phyloP scores from a whole-genome alignment of 2,113 vertebrate genomes.

The Sakesphorus luctuosus region DNA sequence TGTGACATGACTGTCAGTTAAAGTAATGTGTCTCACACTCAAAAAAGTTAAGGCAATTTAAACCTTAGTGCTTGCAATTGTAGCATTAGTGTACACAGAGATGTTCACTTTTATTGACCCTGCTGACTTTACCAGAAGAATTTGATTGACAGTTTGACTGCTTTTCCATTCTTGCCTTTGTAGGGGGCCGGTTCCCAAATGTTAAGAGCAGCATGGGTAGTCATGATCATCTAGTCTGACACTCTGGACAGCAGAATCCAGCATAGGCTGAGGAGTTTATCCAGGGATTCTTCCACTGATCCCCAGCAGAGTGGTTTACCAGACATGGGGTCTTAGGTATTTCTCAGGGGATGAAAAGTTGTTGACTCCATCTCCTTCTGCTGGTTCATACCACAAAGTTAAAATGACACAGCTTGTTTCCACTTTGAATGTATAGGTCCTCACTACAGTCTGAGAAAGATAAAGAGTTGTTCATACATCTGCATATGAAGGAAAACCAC shows the following conservation, averaged over 20 bases:
- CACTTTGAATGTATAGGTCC: not conserved
- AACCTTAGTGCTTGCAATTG: not conserved
- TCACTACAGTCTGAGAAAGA: not conserved
- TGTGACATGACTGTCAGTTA: not conserved
- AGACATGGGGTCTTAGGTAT: not conserved
- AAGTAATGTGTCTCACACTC: not conserved
- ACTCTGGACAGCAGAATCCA: not conserved
- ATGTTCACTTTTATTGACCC: not conserved
- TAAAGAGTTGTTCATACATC: not conserved
- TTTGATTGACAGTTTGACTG: not conserved
- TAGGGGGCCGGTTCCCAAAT: not conserved
- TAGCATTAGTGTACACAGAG: not conserved
- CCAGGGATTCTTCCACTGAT: not conserved
- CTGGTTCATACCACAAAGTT: not conserved
- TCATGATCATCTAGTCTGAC: not conserved
- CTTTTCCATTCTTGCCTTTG: not conserved
- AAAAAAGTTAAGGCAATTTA: not conserved
- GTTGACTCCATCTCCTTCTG: not conserved
- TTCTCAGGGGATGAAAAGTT: not conserved
- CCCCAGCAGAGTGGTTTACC: not conserved
- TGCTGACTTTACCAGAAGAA: not conserved
- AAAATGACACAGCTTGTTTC: not conserved
- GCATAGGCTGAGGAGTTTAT: not conserved
- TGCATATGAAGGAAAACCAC: not conserved
- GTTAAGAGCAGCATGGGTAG: not conserved